Evolutionary conservation across 2,113 vertebrate genomes (phyloP).

Genomic region (Oryzias melastigma): DNA sequence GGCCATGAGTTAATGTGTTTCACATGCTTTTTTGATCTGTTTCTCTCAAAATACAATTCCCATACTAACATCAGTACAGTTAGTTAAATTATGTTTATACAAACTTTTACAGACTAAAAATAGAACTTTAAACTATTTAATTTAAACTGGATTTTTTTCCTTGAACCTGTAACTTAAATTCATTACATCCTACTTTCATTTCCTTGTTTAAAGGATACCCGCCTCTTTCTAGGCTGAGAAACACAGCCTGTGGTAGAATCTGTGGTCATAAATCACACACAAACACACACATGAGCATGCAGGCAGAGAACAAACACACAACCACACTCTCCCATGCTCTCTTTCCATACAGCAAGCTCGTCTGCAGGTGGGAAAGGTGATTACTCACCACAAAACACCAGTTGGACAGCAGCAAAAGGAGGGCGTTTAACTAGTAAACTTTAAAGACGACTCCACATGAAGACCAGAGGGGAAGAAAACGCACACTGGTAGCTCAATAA

Average conservation of each 20-base stretch:
- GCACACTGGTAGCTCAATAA: constrained; percentile 36
- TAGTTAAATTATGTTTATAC: too few species aligned
- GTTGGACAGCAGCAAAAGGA: constrained; percentile 64
- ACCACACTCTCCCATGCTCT: constrained; percentile 32
- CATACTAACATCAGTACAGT: too few species aligned
- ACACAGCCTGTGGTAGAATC: constrained; percentile 24
- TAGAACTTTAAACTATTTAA: too few species aligned
- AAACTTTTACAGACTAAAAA: too few species aligned
- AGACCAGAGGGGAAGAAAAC: constrained; percentile 28
- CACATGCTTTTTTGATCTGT: too few species aligned
- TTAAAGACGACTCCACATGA: constrained; percentile 56
- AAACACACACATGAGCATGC: constrained; percentile 18
- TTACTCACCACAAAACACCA: constrained; percentile 71
- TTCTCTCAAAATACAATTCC: too few species aligned
- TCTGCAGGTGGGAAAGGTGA: constrained; percentile 73
- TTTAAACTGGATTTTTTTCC: too few species aligned
- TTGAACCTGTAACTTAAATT: too few species aligned
- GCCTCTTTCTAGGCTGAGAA: too few species aligned
- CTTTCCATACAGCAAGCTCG: constrained; percentile 44
- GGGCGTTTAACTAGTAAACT: constrained; percentile 71
- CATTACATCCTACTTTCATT: too few species aligned
- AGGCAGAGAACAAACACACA: constrained; percentile 28
- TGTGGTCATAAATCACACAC: constrained; percentile 65
- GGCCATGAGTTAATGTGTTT: too few species aligned
- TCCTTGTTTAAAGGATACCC: too few species aligned